Evolutionary conservation across 2,113 vertebrate species (phyloP).

Genomic region (Gobiocypris rarus): DNA sequence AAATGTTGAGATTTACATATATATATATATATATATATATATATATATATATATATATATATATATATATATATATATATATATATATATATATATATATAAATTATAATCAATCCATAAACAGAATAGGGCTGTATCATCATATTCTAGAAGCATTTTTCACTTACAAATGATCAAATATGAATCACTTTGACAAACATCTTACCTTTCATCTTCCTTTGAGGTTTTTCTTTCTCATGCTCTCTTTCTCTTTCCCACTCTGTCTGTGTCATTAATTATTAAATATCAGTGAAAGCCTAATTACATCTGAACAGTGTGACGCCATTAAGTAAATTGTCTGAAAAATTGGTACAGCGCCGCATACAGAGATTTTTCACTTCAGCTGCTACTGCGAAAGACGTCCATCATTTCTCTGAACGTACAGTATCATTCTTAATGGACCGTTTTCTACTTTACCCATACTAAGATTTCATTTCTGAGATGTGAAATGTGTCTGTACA

Average conservation of each 20-base stretch:
- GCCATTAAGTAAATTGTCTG: conserved; percentile 40
- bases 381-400: not conserved
- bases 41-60: no score
- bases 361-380: conserved; percentile 25
- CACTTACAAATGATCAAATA: not conserved
- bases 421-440: not conserved
- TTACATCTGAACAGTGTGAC: conserved; percentile 30
- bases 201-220: conserved; percentile 7
- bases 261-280: conserved; percentile 27
- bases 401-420: not conserved
- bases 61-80: no score
- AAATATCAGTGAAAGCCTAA: conserved; percentile 33
- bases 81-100: no score
- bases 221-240: not conserved
- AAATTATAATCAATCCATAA: not conserved
- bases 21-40: no score
- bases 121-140: not conserved
- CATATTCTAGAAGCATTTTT: not conserved
- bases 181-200: not conserved
- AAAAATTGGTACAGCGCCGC: not conserved
- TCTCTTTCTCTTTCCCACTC: not conserved
- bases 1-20: not conserved
- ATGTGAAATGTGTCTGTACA: not conserved
- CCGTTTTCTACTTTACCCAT: not conserved
- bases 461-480: not conserved